A percentile compares a stretch with the other conserved stretches of the same genome.
Conservation (phyloP, 2,113 vertebrate genomes). For the Chlamydotis undulata region DNA sequence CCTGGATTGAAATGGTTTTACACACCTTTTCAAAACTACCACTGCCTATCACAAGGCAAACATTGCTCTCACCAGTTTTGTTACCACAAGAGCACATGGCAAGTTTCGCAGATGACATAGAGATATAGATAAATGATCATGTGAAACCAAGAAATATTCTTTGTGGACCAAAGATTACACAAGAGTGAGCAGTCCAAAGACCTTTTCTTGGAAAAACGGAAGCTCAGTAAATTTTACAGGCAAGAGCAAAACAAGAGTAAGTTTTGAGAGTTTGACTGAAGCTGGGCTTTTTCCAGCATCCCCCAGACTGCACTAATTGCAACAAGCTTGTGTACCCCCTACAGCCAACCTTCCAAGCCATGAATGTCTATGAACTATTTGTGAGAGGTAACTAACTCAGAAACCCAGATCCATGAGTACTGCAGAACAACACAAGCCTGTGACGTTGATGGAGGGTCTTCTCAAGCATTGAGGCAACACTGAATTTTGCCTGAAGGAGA, state of each 20-base stretch:
- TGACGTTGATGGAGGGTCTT: not conserved
- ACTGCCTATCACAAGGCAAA: not conserved
- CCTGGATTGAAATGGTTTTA: not conserved
- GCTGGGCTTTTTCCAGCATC: not conserved
- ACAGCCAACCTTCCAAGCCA: not conserved
- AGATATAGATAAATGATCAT: not conserved
- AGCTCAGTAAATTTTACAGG: not conserved
- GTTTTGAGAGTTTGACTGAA: not conserved
- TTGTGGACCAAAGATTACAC: not conserved
- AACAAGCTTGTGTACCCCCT: accelerated
- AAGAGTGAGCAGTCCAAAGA: not conserved
- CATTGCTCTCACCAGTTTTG: not conserved
- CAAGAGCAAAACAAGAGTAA: not conserved
- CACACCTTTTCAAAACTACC: not conserved
- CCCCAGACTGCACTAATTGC: not conserved
- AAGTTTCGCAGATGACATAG: not conserved
- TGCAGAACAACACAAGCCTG: not conserved
- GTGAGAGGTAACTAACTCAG: not conserved
- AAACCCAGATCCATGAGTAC: not conserved
- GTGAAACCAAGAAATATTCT: not conserved
- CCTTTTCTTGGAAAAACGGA: not conserved
- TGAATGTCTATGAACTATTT: not conserved
- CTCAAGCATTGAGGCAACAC: not conserved
- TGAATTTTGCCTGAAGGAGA: not conserved
- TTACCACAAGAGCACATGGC: not conserved